Conservation (phyloP, 2,113 vertebrate genomes). For the Alethe castanea region DNA sequence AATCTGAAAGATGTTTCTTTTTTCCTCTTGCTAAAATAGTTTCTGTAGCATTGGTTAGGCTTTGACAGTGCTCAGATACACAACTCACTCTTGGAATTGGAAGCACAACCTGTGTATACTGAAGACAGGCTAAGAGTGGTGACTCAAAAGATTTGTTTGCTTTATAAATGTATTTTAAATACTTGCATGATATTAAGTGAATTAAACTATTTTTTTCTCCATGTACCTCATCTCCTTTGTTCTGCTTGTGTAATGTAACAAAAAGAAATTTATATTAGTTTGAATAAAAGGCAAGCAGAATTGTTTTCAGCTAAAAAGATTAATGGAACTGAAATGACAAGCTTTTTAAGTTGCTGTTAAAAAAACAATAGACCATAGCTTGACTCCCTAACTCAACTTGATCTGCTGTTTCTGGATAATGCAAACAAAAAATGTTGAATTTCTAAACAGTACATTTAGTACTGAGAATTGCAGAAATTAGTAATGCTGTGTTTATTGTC, state of each 20-base stretch:
- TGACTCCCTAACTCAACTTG: not conserved
- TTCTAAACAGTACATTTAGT: constrained; percentile 9
- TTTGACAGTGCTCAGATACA: not conserved
- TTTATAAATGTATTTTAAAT: not conserved
- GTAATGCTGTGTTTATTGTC: not conserved
- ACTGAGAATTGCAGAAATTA: not conserved
- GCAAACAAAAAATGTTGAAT: not conserved
- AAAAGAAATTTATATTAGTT: not conserved
- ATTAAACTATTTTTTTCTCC: not conserved
- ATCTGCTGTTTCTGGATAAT: not conserved
- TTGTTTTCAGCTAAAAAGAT: not conserved
- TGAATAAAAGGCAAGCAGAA: constrained; percentile 10
- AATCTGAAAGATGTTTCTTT: not conserved
- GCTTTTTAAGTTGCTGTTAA: not conserved
- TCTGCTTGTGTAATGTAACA: not conserved
- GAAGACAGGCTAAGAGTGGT: not conserved
- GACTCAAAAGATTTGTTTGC: not conserved
- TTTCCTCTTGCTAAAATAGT: not conserved
- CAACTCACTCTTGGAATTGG: not conserved
- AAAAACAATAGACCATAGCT: not conserved
- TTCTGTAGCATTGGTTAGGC: not conserved
- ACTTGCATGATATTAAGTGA: not conserved
- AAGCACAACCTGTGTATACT: not conserved
- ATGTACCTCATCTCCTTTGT: not conserved
- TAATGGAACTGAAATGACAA: constrained; percentile 1